Evolutionary conservation across 2,888 invertebrate species (phyloP).

Genomic region (Microdon myrmicae): DNA sequence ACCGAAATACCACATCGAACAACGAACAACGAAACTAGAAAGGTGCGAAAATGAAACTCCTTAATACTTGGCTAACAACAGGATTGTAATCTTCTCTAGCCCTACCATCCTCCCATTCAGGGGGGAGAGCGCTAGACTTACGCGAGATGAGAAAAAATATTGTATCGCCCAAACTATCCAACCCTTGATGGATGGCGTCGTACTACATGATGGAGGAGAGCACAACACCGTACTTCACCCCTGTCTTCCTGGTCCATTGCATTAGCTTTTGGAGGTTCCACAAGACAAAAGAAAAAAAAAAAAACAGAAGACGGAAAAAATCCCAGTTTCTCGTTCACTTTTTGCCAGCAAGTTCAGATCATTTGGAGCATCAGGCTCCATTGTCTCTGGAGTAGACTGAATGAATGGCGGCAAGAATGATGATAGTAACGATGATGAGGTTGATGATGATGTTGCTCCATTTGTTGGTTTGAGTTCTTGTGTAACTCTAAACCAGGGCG

Average conservation of each 20-base stretch:
- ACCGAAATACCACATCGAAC: not conserved
- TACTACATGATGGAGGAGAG: slow-evolving; percentile 13
- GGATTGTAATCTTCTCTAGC: slow-evolving; percentile 39
- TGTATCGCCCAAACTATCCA: no score
- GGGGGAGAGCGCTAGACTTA: no score
- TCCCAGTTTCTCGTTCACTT: no score
- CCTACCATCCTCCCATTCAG: slow-evolving; percentile 13
- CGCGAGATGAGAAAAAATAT: slow-evolving; percentile 13
- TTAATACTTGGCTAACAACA: slow-evolving; percentile 46
- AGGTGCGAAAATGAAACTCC: slow-evolving; percentile 42
- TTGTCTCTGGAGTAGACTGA: slow-evolving; percentile 19
- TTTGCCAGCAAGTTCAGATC: no score
- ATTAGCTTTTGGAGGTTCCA: slow-evolving; percentile 31
- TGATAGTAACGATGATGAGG: slow-evolving; percentile 29
- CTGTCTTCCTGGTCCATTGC: slow-evolving; percentile 18
- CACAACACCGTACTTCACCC: slow-evolving; percentile 16
- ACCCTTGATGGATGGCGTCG: slow-evolving; percentile 38
- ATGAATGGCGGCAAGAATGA: slow-evolving; percentile 31
- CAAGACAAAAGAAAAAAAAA: no score
- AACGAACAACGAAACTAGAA: slow-evolving; percentile 5
- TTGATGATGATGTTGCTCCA: no score
- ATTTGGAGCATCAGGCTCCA: slow-evolving; percentile 14
- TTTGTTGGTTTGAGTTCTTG: no score
- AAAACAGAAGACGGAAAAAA: no score
- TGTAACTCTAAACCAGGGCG: no score